Base-by-base conservation (phyloP, 2,113 vertebrate species). In the Camelus dromedarius region DNA sequence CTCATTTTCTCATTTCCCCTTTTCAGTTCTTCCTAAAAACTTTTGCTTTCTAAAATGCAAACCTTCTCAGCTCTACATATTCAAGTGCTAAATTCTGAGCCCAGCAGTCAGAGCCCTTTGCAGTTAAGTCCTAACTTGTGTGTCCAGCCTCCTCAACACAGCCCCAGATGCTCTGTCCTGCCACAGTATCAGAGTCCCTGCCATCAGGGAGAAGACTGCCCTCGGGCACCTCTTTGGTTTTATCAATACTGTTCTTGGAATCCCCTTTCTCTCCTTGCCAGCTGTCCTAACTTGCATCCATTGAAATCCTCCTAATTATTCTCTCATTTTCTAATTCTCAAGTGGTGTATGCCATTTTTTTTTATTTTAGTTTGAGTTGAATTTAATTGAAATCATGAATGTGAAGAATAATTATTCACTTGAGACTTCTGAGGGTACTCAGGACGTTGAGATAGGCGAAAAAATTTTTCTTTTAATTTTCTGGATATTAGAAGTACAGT, bases 301-400 rank as follows among this genome's bases (percentile, higher is more conserved):
- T 20, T 91, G 60, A 89, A 64, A 50, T 58, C 20, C 52, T 95
- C 26, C 52, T 93, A 70, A 28, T 88, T 73, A 56, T 64, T 64
- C 32, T 67, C 48, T 75, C 35, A 64, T 83, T 70, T 91, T 50
- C 60, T 52, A 69, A 52, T 93, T 84, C 28, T 52, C 38, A 85
- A 76, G 69, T 54, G 28, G 13, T 88, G 0, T 69, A 0, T 83
- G 15, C 54, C 18, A 24, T 80, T 60, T 85, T 52, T 30, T 89
- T 96, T 88, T n/a, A 42, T 84, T 50, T 86, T 90, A 56, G 16
- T 84, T 79, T 75, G 52, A 93, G 48, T 88, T 82, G 76, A 84
- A 82, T 88, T 82, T 84, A 75, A 96, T 84, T 84, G 67, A 95
- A 97, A 70, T 80, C 56, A 38, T 72, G 69, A 90, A 80, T 76